Conservation (phyloP, 1,140 invertebrate genomes). For the Heliconius eleuchia region DNA sequence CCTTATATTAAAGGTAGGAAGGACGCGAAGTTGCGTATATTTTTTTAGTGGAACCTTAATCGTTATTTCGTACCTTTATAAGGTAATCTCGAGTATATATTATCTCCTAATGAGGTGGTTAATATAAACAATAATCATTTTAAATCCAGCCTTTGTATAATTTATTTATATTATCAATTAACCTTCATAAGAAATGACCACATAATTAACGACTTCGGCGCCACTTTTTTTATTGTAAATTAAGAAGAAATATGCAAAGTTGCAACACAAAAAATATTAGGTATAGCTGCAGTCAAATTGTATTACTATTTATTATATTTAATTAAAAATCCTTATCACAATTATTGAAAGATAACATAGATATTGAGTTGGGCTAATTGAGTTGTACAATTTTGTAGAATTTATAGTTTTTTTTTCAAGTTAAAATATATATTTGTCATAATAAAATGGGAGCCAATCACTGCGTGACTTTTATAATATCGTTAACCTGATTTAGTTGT, state of each 20-base stretch:
- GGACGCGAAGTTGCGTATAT: neutral
- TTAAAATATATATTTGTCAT: neutral
- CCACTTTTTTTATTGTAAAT: slow-evolving; percentile 3
- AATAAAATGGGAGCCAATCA: neutral
- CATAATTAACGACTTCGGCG: neutral
- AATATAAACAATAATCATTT: slow-evolving; percentile 8
- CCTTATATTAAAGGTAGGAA: slow-evolving; percentile 6
- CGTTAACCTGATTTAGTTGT: neutral
- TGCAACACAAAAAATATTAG: neutral
- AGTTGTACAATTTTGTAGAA: neutral
- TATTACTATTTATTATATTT: neutral
- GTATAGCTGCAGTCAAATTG: neutral
- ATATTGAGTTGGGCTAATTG: neutral
- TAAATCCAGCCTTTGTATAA: neutral
- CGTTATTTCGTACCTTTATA: neutral
- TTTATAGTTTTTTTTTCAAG: neutral
- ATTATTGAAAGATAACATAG: neutral
- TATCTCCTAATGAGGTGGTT: neutral
- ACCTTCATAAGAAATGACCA: neutral
- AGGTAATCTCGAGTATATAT: slow-evolving; percentile 1
- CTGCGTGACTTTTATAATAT: neutral
- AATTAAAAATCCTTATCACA: neutral
- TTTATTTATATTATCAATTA: slow-evolving; percentile 9
- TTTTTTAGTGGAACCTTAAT: neutral
- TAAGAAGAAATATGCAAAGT: neutral